Percentiles rank a stretch among this genome's conserved stretches.
Evolutionary conservation across 2,888 invertebrate genomes (phyloP).

Genomic region (Dryadula phaetusa): DNA sequence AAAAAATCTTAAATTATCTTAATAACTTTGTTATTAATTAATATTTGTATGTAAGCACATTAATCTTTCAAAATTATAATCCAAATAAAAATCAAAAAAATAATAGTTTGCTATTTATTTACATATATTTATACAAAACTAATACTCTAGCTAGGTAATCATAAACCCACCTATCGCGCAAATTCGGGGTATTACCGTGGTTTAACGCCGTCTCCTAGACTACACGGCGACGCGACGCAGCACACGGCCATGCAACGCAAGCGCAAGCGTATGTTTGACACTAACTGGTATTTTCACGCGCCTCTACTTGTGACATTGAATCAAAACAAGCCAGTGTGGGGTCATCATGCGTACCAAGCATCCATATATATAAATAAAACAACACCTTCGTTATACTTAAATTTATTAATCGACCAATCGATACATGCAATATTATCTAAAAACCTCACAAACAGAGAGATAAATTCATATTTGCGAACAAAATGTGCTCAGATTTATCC

Average conservation of each 20-base stretch:
- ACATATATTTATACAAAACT: too few species aligned
- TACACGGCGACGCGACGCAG: slow-evolving; percentile 45
- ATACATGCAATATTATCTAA: slow-evolving; percentile 76
- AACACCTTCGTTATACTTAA: slow-evolving; percentile 80
- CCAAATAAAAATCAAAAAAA: too few species aligned
- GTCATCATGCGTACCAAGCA: slow-evolving; percentile 10
- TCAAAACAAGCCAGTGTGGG: slow-evolving; percentile 49
- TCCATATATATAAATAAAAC: slow-evolving; percentile 66
- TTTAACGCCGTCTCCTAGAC: slow-evolving; percentile 11
- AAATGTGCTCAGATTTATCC: slow-evolving; percentile 70
- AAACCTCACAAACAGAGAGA: slow-evolving; percentile 78
- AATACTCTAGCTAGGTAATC: too few species aligned
- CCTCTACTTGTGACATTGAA: slow-evolving; percentile 65
- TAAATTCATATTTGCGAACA: slow-evolving; percentile 75
- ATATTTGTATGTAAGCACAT: too few species aligned
- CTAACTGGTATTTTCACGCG: slow-evolving; percentile 57
- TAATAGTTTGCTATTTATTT: too few species aligned
- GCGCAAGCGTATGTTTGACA: slow-evolving; percentile 67
- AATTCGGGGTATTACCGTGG: neutral
- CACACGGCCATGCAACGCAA: slow-evolving; percentile 65
- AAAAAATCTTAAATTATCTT: too few species aligned
- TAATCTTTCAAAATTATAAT: too few species aligned
- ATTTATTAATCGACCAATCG: slow-evolving; percentile 81
- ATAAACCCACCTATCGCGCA: too few species aligned
- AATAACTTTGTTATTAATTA: too few species aligned